phyloP scores from a whole-genome alignment of 2,888 invertebrate species.

The Eupeodes luniger region DNA sequence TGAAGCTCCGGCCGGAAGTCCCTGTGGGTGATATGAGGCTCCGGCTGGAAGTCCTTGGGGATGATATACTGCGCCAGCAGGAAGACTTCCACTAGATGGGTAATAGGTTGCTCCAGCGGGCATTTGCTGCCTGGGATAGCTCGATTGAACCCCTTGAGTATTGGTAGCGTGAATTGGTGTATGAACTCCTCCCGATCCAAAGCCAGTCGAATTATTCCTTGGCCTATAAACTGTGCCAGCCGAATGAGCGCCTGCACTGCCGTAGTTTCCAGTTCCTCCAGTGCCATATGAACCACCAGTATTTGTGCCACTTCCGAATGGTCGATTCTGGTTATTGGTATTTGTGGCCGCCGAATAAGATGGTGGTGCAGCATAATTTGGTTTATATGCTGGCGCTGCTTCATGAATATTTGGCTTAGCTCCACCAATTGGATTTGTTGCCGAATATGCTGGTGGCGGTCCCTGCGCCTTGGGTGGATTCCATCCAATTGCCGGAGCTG shows the following conservation, averaged over 20 bases:
- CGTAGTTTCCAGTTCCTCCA: constrained; percentile 30
- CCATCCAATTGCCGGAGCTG: constrained; percentile 81
- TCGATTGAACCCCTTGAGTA: constrained; percentile 79
- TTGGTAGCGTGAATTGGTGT: constrained; percentile 80
- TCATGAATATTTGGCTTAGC: constrained; percentile 81
- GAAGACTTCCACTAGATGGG: constrained; percentile 34
- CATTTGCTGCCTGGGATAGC: constrained; percentile 79
- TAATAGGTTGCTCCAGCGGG: constrained; percentile 64
- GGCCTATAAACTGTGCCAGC: constrained; percentile 60
- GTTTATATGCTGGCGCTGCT: constrained; percentile 81
- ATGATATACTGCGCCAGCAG: constrained; percentile 77
- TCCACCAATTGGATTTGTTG: constrained; percentile 81
- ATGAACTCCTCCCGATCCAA: constrained; percentile 67
- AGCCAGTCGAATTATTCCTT: constrained; percentile 64
- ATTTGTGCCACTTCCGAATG: constrained; percentile 58
- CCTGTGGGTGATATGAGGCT: constrained; percentile 78
- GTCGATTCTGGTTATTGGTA: constrained; percentile 26
- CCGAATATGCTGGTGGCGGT: constrained; percentile 82
- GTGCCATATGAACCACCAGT: constrained; percentile 40
- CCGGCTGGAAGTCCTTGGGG: constrained; percentile 77
- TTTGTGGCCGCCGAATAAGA: constrained; percentile 80
- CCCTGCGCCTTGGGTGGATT: constrained; percentile 82
- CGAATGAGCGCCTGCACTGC: constrained; percentile 27
- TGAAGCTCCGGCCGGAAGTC: constrained; percentile 79
- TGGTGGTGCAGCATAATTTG: constrained; percentile 80